A percentile compares a stretch with the other conserved stretches of the same genome.
Conservation (phyloP, 2,797 vertebrate species). For the Buceros bicornis region DNA sequence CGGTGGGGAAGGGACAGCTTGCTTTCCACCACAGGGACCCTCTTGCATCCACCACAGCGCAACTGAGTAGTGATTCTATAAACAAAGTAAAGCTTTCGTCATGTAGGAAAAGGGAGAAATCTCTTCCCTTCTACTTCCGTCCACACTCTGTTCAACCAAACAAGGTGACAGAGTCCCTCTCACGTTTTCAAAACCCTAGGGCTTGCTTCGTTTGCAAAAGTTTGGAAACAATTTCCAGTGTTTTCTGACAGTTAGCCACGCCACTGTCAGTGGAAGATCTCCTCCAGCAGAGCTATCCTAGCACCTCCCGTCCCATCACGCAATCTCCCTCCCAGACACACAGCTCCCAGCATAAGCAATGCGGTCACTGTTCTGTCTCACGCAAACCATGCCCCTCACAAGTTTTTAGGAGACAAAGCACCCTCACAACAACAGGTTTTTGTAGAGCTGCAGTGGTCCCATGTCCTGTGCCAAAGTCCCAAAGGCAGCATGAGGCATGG, state of each 20-base stretch:
- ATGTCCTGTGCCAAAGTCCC: neutral
- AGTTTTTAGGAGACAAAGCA: neutral
- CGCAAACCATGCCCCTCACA: neutral
- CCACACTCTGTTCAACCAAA: fast-evolving
- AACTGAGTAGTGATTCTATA: neutral
- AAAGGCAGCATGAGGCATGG: fast-evolving
- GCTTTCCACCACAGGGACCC: neutral
- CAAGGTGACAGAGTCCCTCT: neutral
- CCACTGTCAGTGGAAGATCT: neutral
- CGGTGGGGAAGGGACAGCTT: neutral
- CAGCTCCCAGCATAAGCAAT: neutral
- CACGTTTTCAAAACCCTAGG: neutral
- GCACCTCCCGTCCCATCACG: neutral
- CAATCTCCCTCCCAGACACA: fast-evolving
- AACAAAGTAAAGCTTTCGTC: neutral
- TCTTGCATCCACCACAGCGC: neutral
- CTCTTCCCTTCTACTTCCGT: neutral
- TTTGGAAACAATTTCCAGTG: neutral
- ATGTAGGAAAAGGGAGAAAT: neutral
- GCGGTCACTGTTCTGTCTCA: neutral
- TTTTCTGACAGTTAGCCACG: neutral
- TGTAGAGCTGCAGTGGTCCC: neutral
- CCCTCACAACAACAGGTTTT: neutral
- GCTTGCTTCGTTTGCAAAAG: neutral
- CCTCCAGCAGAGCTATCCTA: neutral